These are phyloP conservation scores for Drosophila malerkotliana DNA, from an alignment of 1,140 invertebrate species.

Conservation along the genomic window DNA sequence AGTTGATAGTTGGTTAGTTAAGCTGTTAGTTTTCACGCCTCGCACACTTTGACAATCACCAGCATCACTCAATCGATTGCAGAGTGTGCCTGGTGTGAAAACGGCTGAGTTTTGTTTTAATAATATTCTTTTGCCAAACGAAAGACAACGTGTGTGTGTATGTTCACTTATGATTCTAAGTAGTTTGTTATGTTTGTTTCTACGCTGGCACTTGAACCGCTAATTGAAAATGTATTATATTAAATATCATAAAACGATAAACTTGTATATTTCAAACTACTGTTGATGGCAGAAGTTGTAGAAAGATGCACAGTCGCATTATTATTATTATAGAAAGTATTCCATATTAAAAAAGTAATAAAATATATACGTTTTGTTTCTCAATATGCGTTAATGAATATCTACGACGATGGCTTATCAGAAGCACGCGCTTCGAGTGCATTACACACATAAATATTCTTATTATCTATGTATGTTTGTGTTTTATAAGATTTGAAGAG, in stretches of 20 bases:
- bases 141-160: constrained; percentile 55
- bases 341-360: constrained; percentile 62
- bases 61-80: constrained; percentile 34
- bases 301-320: constrained; percentile 56
- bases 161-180: constrained; percentile 38
- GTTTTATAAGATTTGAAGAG: constrained; percentile 5
- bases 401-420: constrained; percentile 25
- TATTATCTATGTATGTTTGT: background rate
- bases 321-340: constrained; percentile 75
- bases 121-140: constrained; percentile 38
- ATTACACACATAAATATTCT: background rate
- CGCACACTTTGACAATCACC: constrained; percentile 26
- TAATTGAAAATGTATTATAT: constrained; percentile 71
- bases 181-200: constrained; percentile 63
- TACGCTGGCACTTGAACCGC: constrained; percentile 56
- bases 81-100: constrained; percentile 39
- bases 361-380: constrained; percentile 70
- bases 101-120: constrained; percentile 30
- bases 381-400: constrained; percentile 36
- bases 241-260: constrained; percentile 70
- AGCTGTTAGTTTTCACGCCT: constrained; percentile 42
- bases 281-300: constrained; percentile 58
- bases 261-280: constrained; percentile 70
- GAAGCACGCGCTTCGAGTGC: constrained; percentile 34
- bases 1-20: constrained; percentile 38